Conservation (phyloP, 2,113 vertebrate genomes). For the Myotis lucifugus region DNA sequence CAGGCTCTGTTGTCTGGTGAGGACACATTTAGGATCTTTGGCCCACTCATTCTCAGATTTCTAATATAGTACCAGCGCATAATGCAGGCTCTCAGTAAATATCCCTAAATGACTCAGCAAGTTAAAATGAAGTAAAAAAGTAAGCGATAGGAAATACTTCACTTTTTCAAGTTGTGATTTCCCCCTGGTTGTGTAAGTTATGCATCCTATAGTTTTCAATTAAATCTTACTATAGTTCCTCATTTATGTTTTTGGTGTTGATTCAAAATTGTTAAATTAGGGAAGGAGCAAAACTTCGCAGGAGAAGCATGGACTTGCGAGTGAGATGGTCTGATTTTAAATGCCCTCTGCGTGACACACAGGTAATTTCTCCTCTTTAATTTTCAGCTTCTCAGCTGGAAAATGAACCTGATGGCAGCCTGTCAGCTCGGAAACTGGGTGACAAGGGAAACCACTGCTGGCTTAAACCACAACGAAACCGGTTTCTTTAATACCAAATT, state of each 20-base stretch:
- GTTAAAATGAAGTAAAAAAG: constrained; percentile 60
- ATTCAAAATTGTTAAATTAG: constrained; percentile 34
- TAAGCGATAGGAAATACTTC: constrained; percentile 41
- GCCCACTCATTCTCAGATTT: constrained; percentile 26
- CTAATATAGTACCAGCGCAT: not conserved
- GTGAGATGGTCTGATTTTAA: not conserved
- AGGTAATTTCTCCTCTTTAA: constrained; percentile 34
- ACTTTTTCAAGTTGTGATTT: constrained; percentile 40
- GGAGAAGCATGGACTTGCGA: not conserved
- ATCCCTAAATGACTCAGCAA: constrained; percentile 40
- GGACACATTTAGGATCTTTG: not conserved
- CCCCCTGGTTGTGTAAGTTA: constrained; percentile 41
- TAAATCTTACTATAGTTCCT: constrained; percentile 39
- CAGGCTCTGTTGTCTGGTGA: not conserved
- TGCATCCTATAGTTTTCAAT: constrained; percentile 63
- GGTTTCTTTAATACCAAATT: not conserved
- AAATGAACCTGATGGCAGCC: not conserved
- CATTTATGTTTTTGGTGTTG: constrained; percentile 44
- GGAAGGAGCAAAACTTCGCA: not conserved
- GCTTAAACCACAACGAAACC: not conserved
- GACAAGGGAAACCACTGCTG: not conserved
- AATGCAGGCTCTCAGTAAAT: constrained; percentile 7
- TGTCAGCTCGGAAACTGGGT: not conserved
- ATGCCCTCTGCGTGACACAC: not conserved
- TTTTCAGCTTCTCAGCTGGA: constrained; percentile 23